Evolutionary conservation across 2,888 invertebrate species (phyloP).

Genomic region (Celastrina argiolus): DNA sequence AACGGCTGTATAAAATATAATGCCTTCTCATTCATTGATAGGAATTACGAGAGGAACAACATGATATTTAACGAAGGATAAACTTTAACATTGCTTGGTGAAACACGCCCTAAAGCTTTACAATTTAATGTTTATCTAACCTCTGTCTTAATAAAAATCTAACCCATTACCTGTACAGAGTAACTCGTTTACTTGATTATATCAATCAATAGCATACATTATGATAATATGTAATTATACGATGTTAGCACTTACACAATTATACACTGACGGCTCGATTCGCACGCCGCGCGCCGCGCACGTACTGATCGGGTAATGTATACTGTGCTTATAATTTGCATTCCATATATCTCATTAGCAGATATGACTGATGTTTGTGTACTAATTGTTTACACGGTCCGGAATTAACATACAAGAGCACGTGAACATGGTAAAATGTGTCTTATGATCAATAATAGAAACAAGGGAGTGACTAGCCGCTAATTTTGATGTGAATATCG

Average conservation of each 20-base stretch:
- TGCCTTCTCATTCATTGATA: too few relatives aligned
- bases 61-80: too few relatives aligned
- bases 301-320: slow-evolving; percentile 8
- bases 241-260: slow-evolving; percentile 5
- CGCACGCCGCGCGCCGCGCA: not conserved
- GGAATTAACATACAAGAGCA: not conserved
- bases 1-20: too few relatives aligned
- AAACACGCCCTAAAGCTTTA: too few relatives aligned
- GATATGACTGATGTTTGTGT: slow-evolving; percentile 2
- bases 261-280: not conserved
- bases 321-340: slow-evolving; percentile 3
- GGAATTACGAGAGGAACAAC: too few relatives aligned
- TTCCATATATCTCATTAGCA: not conserved
- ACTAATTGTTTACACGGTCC: not conserved
- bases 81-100: too few relatives aligned
- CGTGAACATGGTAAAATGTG: not conserved
- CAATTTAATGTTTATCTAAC: not conserved
- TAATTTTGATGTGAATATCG: too few relatives aligned
- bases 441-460: not conserved
- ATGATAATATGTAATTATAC: slow-evolving; percentile 3
- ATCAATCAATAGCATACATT: slow-evolving; percentile 11
- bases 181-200: slow-evolving; percentile 8
- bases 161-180: not conserved
- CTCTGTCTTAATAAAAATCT: not conserved
- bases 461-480: too few relatives aligned